A percentile compares a stretch with the other conserved stretches of the same genome.
Evolutionary conservation across 2,888 invertebrate species (phyloP).

Genomic region (Dryomyza anilis): DNA sequence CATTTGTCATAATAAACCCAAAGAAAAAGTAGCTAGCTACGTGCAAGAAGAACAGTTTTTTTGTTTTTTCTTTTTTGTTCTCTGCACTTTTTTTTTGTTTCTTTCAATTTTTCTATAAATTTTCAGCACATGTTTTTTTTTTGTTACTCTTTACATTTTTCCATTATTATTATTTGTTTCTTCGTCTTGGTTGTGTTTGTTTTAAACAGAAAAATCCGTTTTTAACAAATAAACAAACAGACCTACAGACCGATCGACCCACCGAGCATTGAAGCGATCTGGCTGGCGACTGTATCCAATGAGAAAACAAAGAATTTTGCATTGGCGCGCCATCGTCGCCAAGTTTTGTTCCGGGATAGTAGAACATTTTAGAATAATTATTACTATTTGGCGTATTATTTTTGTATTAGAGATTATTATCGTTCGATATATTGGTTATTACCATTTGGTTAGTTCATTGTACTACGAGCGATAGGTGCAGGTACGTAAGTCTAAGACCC

Average conservation of each 20-base stretch:
- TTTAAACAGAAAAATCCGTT: slow-evolving; percentile 28
- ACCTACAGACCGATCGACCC: background rate
- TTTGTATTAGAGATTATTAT: no score
- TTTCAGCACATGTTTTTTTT: slow-evolving; percentile 13
- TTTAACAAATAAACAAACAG: slow-evolving; percentile 24
- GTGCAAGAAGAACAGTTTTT: background rate
- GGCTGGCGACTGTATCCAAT: no score
- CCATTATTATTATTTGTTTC: slow-evolving; percentile 3
- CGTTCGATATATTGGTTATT: no score
- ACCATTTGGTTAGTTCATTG: no score
- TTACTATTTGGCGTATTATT: no score
- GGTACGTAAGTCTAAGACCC: no score
- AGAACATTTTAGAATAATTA: no score
- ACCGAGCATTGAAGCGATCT: no score
- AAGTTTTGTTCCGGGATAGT: background rate
- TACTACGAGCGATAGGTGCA: no score
- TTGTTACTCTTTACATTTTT: background rate
- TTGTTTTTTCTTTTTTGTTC: background rate
- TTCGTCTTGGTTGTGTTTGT: slow-evolving; percentile 26
- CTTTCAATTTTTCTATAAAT: background rate
- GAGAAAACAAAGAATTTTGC: slow-evolving; percentile 18
- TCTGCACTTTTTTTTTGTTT: background rate
- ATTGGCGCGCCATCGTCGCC: background rate
- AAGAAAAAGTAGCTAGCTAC: slow-evolving; percentile 9
- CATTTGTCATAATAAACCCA: slow-evolving; percentile 30